Evolutionary conservation across 2,797 vertebrate species (phyloP), one percentile per base, ranked within the genome.

Genomic region (Alectoris magna): DNA sequence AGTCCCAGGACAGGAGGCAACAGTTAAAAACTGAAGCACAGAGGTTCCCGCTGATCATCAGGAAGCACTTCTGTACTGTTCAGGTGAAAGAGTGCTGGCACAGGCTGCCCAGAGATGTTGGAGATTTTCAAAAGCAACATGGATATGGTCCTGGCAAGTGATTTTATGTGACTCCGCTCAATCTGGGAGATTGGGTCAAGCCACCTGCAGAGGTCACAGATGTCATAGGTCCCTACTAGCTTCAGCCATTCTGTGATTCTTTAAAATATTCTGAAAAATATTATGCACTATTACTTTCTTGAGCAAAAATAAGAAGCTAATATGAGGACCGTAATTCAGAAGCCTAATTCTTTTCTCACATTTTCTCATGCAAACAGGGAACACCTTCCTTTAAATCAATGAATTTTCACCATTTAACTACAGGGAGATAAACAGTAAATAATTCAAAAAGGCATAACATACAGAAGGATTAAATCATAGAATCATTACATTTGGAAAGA

Each of bases 401-500:
- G 36, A 82, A 53, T 51, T 39, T 59, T 66, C 24, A 38, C n/a
- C 5, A 38, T 60, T 88, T 64, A 34, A 90, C 75, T 67, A 14
- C 24, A 63, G 4, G 3, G 10, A 24, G 2, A 55, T 1, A 87
- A 87, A 73, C 34, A 48, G 59, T 7, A 53, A 39, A 43, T 55
- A 34, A 16, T 0, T 1, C 7, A 0, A 31, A 51, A 84, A 31
- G 3, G 5, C 36, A 8, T 56, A 44, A 43, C 17, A 24, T 44
- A 13, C 11, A 78, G 55, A 7, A 46, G 2, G 7, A 39, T 9
- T 72, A 62, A 77, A 55, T 55, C 53, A 55, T 18, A 31, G 16
- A 18, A 18, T 55, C 27, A 31, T 55, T 55, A 55, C 51, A 10
- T 55, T 55, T 55, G 27, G 27, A 55, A 31, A 55, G 53, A 31